These are phyloP conservation scores for Galemys pyrenaicus DNA, from an alignment of 2,113 vertebrate species.

Conservation along the genomic window DNA sequence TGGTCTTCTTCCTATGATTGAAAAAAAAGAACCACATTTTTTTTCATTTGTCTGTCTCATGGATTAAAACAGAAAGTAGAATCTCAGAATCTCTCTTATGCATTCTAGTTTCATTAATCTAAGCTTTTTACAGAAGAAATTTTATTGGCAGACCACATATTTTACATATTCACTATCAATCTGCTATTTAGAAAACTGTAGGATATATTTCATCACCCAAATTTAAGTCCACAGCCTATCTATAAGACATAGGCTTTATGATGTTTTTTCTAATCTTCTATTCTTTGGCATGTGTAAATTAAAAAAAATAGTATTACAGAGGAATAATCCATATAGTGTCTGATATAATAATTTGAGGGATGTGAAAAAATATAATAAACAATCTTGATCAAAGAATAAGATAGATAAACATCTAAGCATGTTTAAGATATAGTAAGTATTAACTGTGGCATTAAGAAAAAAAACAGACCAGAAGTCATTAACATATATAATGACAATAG, in stretches of 20 bases:
- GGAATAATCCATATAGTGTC: neutral
- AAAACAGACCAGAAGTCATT: neutral
- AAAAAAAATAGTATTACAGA: neutral
- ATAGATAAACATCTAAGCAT: neutral
- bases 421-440: neutral
- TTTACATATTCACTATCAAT: neutral
- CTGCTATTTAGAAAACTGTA: neutral
- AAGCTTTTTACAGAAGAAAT: neutral
- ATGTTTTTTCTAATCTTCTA: constrained; percentile 5
- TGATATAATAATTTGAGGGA: constrained; percentile 4
- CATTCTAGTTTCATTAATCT: neutral
- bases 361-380: neutral
- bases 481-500: constrained; percentile 28
- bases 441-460: constrained; percentile 16
- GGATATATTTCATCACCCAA: neutral
- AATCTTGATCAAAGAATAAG: neutral
- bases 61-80: neutral
- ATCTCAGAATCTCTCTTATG: neutral
- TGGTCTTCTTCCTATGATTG: constrained; percentile 91
- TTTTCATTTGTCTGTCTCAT: neutral
- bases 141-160: neutral
- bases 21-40: neutral
- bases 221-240: neutral
- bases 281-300: neutral
- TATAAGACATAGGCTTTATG: neutral